Evolutionary conservation across 1,140 invertebrate genomes (phyloP), one percentile per base, ranked within the genome.

Genomic region (Hylyphantes graminicola): DNA sequence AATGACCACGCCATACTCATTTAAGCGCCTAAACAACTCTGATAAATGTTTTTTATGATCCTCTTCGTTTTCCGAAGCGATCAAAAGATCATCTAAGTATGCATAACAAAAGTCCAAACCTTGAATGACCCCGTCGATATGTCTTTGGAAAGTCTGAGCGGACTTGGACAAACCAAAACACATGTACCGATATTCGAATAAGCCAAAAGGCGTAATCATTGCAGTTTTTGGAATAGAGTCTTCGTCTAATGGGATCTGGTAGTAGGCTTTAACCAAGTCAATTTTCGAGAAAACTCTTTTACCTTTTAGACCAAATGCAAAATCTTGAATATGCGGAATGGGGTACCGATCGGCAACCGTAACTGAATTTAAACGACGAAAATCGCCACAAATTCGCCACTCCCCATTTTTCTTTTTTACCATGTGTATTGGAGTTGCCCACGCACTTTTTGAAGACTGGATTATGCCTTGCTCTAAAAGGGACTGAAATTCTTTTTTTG

Each of bases 301-400:
- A 7, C n/a, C 61, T 64, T 15, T 11, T n/a, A 64, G 8, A 8
- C n/a, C 61, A 64, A 9, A 17, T 17, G 21, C 61, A 64, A n/a
- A 64, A n/a, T 64, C 35, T 17, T 64, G 12, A 64, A 64, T 64
- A 6, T 64, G 61, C 2, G 11, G 61, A 9, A 64, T 9, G 9
- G 61, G 61, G 6, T 64, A 64, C n/a, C 21, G 10, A n/a, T 64
- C 9, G 35, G 35, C 35, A 35, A 35, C 35, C 35, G 35, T 35
- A 5, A 35, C 35, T 1, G 35, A 35, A 35, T 64, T 15, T 12
- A 64, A 64, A 17, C 61, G 61, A 17, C 61, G 10, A n/a, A 64
- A 64, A n/a, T 64, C n/a, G 21, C 61, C 61, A 64, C 11, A 64
- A 64, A 64, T 64, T 17, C 10, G 61, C 61, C 61, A 64, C 8